Base-by-base conservation (phyloP, 2,797 vertebrate species). In the Galaxias olidus region DNA sequence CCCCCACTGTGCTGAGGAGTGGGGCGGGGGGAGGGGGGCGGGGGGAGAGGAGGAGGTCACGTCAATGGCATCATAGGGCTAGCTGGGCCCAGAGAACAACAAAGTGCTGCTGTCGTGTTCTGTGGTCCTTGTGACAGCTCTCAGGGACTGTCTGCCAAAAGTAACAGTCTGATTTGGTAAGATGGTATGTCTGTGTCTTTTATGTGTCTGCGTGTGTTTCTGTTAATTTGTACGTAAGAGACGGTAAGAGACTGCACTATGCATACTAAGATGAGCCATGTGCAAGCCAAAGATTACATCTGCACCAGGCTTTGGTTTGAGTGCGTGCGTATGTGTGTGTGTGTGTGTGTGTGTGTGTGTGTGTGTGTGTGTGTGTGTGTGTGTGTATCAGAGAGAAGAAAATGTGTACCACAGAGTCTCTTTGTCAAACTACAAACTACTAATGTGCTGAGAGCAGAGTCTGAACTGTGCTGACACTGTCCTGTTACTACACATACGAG, bases 131-230 rank as follows among this genome's bases (percentile, higher is more conserved):
- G 79, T 71, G 72, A 82, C 76, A 17, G 76, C 72, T 77, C 80
- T 71, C 50, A 67, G 66, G 65, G 72, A 54, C 78, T 57, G 70
- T 80, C 78, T 58, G 78, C 84, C 86, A 82, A 78, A 75, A 85
- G 89, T 91, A 90, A 91, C 88, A 89, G 87, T 90, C 89, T 87
- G 81, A 82, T 86, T 88, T 84, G 83, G 83, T 88, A 75, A 75
- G 71, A 46, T 64, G 78, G 72, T 69, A 61, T 69, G 67, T 54
- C 57, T 72, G 54, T 49, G 66, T 72, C 47, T 47, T 65, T 50
- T 60, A 42, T 44, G 15, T 73, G 54, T 72, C 45, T 61, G 74
- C 45, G 17, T 63, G 51, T 53, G 17, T 53, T 17, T 19, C 6
- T 53, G 51, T 52, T 15, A 10, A 18, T 19, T 15, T 30, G 30